A percentile compares a stretch with the other conserved stretches of the same genome.
These are phyloP conservation scores for Agriopis aurantiaria DNA, from an alignment of 2,888 invertebrate species.

Conservation along the genomic window DNA sequence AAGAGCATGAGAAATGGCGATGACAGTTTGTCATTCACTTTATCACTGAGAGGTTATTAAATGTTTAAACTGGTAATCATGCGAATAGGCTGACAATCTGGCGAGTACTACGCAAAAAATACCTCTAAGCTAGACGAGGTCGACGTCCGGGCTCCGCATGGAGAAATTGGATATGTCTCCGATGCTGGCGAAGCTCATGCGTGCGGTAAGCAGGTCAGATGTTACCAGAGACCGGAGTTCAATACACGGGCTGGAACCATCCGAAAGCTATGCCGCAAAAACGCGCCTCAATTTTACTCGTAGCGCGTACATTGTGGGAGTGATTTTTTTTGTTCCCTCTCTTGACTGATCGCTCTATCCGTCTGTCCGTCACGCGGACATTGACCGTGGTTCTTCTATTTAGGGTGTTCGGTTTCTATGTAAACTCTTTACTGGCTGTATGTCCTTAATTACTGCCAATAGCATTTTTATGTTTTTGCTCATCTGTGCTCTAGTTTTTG, in stretches of 20 bases:
- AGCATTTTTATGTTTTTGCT: conserved; percentile 20
- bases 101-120: conserved; percentile 35
- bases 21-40: conserved; percentile 44
- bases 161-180: conserved; percentile 70
- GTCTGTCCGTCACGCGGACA: conserved; percentile 74
- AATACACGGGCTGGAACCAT: conserved; percentile 67
- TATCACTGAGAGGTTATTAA: conserved; percentile 13
- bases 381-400: conserved; percentile 80
- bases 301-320: conserved; percentile 65
- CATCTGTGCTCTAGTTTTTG: background rate
- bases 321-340: conserved; percentile 73
- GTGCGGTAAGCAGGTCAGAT: conserved; percentile 64
- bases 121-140: conserved; percentile 55
- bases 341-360: conserved; percentile 76
- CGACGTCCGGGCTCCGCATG: conserved; percentile 62
- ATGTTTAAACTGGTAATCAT: conserved; percentile 17
- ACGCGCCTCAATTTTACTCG: conserved; percentile 76
- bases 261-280: conserved; percentile 65
- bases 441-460: conserved; percentile 20
- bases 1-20: conserved; percentile 52
- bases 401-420: conserved; percentile 69
- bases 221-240: conserved; percentile 62
- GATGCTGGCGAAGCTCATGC: conserved; percentile 61
- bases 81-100: background rate
- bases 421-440: conserved; percentile 36